Percentiles rank a stretch among this genome's conserved stretches.
Evolutionary conservation across 2,888 invertebrate species (phyloP).

Genomic region (Ligdia adustata): DNA sequence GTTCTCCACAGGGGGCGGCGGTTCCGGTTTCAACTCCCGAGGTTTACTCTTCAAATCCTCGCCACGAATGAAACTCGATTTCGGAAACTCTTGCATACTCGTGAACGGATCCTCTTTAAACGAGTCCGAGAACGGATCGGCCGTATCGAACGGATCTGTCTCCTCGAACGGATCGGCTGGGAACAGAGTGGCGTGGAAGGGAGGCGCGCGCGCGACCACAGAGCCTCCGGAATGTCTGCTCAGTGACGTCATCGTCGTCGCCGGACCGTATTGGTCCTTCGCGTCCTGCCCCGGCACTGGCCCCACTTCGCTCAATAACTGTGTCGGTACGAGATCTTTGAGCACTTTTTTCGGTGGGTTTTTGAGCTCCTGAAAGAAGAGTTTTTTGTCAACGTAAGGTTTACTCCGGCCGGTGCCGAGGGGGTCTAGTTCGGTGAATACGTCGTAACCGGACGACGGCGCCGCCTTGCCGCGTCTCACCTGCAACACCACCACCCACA

Average conservation of each 20-base stretch:
- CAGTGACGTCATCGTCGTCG: conserved; percentile 78
- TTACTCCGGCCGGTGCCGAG: conserved; percentile 95
- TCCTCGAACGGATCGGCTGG: conserved; percentile 86
- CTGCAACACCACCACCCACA: conserved; percentile 75
- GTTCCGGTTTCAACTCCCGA: conserved; percentile 38
- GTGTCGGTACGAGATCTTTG: conserved; percentile 89
- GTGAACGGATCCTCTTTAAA: conserved; percentile 86
- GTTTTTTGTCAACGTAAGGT: conserved; percentile 97
- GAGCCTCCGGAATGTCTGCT: conserved; percentile 77
- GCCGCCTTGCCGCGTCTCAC: conserved; percentile 70
- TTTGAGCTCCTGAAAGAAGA: conserved; percentile 97
- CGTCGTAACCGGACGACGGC: conserved; percentile 86
- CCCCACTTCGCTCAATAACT: conserved; percentile 65
- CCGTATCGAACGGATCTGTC: conserved; percentile 89
- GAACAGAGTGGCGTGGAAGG: conserved; percentile 66
- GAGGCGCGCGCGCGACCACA: conserved; percentile 64
- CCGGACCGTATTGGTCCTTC: conserved; percentile 65
- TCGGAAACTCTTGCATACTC: conserved; percentile 70
- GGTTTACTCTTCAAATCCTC: conserved; percentile 58
- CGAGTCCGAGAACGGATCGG: conserved; percentile 87
- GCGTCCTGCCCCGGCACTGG: conserved; percentile 56
- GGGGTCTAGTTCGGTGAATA: conserved; percentile 97
- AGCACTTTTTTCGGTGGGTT: conserved; percentile 97
- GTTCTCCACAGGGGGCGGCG: conserved; percentile 43
- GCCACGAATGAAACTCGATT: conserved; percentile 49